Evolutionary conservation across 2,888 invertebrate genomes (phyloP).

Genomic region (Crepidodera aurea): DNA sequence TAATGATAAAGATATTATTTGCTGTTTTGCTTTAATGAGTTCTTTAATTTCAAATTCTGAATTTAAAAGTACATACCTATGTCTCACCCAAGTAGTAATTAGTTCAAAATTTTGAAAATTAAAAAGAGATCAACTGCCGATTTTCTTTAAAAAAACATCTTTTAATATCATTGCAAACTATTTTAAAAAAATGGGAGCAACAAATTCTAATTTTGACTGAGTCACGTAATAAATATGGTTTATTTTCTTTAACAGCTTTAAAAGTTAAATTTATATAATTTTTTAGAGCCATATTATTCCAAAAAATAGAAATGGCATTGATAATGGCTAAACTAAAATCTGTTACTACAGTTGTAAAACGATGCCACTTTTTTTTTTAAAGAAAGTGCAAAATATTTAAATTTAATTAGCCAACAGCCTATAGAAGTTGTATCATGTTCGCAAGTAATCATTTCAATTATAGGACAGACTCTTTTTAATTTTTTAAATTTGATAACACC

Average conservation of each 20-base stretch:
- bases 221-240: too few species aligned
- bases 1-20: too few species aligned
- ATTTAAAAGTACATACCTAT: too few species aligned
- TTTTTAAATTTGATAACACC: conserved; percentile 10
- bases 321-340: conserved; percentile 24
- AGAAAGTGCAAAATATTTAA: neutral
- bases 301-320: conserved; percentile 8
- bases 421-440: conserved; percentile 19
- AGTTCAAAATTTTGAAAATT: too few species aligned
- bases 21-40: too few species aligned
- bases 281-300: neutral
- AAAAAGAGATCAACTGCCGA: too few species aligned
- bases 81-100: too few species aligned
- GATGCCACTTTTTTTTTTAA: conserved; percentile 14
- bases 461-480: conserved; percentile 13
- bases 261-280: conserved; percentile 14
- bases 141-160: too few species aligned
- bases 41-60: too few species aligned
- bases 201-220: neutral
- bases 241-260: neutral
- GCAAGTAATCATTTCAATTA: conserved; percentile 19
- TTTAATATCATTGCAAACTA: neutral
- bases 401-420: conserved; percentile 18
- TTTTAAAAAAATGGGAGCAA: conserved; percentile 21
- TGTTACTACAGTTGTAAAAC: conserved; percentile 13